phyloP scores from a whole-genome alignment of 2,113 vertebrate genomes.

The Narcine bancroftii region DNA sequence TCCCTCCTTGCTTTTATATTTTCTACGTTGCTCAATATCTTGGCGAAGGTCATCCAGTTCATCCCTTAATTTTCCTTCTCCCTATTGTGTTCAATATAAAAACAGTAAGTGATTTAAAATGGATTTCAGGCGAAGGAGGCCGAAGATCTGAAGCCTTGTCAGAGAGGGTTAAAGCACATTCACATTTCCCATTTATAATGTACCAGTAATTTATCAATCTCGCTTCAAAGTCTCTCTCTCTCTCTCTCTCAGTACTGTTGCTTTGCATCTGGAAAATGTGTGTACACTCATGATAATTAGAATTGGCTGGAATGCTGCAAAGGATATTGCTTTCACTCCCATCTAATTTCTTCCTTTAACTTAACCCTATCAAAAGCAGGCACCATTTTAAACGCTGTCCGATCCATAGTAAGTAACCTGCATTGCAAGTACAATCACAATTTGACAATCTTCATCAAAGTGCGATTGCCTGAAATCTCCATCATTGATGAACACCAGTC shows the following conservation, averaged over 20 bases:
- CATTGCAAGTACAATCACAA: neutral
- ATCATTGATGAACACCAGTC: neutral
- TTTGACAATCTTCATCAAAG: neutral
- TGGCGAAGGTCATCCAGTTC: conserved; percentile 84
- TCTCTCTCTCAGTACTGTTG: neutral
- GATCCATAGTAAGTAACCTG: neutral
- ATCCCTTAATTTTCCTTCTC: conserved; percentile 72
- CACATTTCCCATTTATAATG: neutral
- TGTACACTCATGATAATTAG: neutral
- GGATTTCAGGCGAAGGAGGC: neutral
- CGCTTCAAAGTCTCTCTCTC: neutral
- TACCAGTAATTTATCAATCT: neutral
- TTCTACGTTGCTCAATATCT: conserved; percentile 94
- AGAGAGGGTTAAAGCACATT: conserved; percentile 25
- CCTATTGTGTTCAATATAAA: conserved; percentile 58
- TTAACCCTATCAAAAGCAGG: neutral
- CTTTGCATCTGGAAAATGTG: neutral
- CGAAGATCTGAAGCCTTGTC: conserved; percentile 29
- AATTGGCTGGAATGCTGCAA: neutral
- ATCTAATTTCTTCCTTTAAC: neutral
- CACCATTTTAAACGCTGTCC: neutral
- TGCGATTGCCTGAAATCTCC: neutral
- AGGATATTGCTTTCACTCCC: neutral
- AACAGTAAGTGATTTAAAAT: neutral
- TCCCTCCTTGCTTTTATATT: conserved; percentile 69